Evolutionary conservation across 2,113 vertebrate species (phyloP).

Genomic region (Solea solea): DNA sequence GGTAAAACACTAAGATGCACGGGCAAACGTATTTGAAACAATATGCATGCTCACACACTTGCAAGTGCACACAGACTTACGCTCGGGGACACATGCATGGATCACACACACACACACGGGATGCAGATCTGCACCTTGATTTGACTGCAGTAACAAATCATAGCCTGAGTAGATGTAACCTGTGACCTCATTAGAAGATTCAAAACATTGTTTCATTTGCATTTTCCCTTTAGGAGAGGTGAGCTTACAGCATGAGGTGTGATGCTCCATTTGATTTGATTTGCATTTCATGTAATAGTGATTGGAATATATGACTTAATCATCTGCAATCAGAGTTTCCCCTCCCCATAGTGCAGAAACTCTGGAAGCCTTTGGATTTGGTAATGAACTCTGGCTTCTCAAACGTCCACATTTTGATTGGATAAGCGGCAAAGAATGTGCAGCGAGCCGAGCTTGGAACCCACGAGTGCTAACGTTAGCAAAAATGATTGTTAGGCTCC

Average conservation of each 20-base stretch:
- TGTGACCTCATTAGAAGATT: too few relatives aligned
- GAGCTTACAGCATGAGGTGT: constrained; percentile 22
- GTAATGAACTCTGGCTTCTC: constrained; percentile 22
- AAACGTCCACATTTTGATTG: constrained; percentile 32
- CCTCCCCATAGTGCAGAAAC: not conserved
- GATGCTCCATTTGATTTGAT: constrained; percentile 25
- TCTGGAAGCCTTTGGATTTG: constrained; percentile 21
- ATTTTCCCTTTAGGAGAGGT: constrained; percentile 17
- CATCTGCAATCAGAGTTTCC: constrained; percentile 33
- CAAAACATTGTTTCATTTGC: constrained; percentile 29
- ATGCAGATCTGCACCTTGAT: too few relatives aligned
- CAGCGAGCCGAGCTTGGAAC: constrained; percentile 33
- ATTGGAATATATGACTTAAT: constrained; percentile 25
- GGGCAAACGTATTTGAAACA: constrained; percentile 30
- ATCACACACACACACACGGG: not conserved
- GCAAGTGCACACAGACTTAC: constrained; percentile 30
- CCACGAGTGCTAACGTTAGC: constrained; percentile 59
- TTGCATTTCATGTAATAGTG: constrained; percentile 25
- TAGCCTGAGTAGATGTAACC: too few relatives aligned
- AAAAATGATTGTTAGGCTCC: constrained; percentile 64
- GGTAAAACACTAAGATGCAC: constrained; percentile 33
- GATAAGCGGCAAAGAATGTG: constrained; percentile 43
- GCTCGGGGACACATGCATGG: constrained; percentile 23
- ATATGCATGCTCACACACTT: constrained; percentile 42
- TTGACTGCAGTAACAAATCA: too few relatives aligned